These are phyloP conservation scores for Hypomesus transpacificus DNA, from an alignment of 2,113 vertebrate species.

Conservation along the genomic window DNA sequence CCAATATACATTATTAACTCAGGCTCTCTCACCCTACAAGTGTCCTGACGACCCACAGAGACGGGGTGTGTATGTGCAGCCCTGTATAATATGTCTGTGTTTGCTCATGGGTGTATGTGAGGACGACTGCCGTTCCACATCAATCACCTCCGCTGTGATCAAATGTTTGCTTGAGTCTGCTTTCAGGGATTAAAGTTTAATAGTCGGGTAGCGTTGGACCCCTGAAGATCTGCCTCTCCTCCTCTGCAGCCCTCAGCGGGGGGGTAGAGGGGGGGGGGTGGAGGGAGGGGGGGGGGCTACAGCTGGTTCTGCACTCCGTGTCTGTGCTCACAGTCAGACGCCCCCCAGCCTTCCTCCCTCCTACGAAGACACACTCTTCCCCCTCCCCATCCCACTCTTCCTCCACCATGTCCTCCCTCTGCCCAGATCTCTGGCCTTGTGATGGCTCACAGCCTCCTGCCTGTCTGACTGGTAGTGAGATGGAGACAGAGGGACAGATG, in stretches of 20 bases:
- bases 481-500: conserved; percentile 36
- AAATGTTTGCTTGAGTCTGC: conserved; percentile 42
- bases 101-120: conserved; percentile 11
- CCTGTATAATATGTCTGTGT: conserved; percentile 8
- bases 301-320: neutral
- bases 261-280: neutral
- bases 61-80: neutral
- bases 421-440: conserved; percentile 9
- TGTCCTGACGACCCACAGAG: too few species aligned
- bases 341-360: neutral
- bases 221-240: conserved; percentile 6
- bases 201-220: conserved; percentile 20
- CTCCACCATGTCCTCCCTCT: conserved; percentile 18
- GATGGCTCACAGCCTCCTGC: neutral
- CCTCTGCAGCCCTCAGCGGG: neutral
- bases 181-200: conserved; percentile 41
- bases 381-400: neutral
- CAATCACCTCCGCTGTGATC: conserved; percentile 37
- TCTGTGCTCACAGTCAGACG: neutral
- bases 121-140: conserved; percentile 30
- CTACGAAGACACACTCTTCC: neutral
- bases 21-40: neutral
- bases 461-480: neutral
- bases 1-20: conserved; percentile 34
- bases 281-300: neutral